Base-by-base conservation (phyloP, 92 coral and sea anemone genomes). In the Epizoanthus ramosus region DNA sequence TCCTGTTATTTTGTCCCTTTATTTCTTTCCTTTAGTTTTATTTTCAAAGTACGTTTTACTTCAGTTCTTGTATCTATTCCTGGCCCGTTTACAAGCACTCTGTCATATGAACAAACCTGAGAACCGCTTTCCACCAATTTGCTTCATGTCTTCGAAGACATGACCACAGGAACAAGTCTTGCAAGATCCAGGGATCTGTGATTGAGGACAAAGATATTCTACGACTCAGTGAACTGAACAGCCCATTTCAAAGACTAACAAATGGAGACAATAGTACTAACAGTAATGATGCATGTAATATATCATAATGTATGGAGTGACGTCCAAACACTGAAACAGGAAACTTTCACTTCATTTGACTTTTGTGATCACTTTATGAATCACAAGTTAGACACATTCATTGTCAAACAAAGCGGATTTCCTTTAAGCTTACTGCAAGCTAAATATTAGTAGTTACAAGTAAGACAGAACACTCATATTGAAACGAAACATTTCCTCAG, bases 121-220 rank as follows among this genome's bases (percentile, higher is more conserved):
- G 72, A 88, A 91, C 23, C 92, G 91, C 72, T 91, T 91, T 5
- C 94, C 94, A 18, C 86, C 92, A 50, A 88, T 75, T 43, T 80
- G 88, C 66, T 88, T 88, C 33, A 60, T 89, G 45, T 85, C 86
- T 41, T 89, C 85, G 13, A 88, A 81, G 52, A 91, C 94, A 72
- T 91, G 94, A 8, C 94, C 94, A 71, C 94, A 91, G n/a, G 79
- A 76, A n/a, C 94, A 91, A n/a, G 87, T 67, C 63, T 83, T 83
- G 43, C 91, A 79, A 14, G 94, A 87, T 70, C 77, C 79, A 21
- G 91, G 80, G 23, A 87, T 68, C 90, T 87, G 86, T 50, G 54
- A 47, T 47, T 47, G 54, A 47, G 54, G 15, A 8, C 54, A 47
- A 37, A 3, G 43, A 37, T 37, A 6, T 37, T 37, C 5, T 37